Base-by-base conservation (phyloP, 2,113 vertebrate species). In the Hucho hucho region DNA sequence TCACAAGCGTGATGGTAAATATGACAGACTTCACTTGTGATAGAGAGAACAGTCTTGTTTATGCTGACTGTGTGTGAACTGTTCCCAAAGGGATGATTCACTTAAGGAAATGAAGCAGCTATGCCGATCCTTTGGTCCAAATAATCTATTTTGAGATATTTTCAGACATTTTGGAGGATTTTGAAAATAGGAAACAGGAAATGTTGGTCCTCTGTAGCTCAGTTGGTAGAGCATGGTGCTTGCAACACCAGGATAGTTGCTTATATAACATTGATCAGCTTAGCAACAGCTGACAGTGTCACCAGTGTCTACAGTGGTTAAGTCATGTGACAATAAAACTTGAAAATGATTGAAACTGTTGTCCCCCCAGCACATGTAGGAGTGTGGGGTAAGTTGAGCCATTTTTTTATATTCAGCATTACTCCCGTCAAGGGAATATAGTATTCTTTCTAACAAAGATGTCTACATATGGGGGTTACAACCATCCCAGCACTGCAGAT, bases 221-320 rank as follows among this genome's bases (percentile, higher is more conserved):
- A 3, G 7, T 5, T 71, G 22, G 72, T 72, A 74, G 86, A 79
- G 56, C 53, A 4, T 29, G 37, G 37, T 43, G 37, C 37, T 43
- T 43, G 37, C 37, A 3, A 43, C 37, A 43, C 37, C 37, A 43
- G 37, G 37, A 11, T 43, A 43, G 7, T 22, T 26, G 29, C 71
- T 89, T 91, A 84, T 83, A 74, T 87, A 90, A 89, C 37, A 69
- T 53, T 56, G 59, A 79, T 22, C 24, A 14, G 87, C 70, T 78
- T 81, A 79, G 80, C 79, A 18, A 70, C 74, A 79, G 69, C 77
- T 86, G 87, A 86, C 87, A 80, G 61, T 72, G 81, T 87, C 78
- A 87, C n/a, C 66, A 65, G 69, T 86, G 87, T 89, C 84, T 83
- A 43, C 81, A 70, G 75, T 80, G 69, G 78, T 89, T 77, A 81